Evolutionary conservation across 2,113 vertebrate genomes (phyloP).

Genomic region (Ctenomys sociabilis): DNA sequence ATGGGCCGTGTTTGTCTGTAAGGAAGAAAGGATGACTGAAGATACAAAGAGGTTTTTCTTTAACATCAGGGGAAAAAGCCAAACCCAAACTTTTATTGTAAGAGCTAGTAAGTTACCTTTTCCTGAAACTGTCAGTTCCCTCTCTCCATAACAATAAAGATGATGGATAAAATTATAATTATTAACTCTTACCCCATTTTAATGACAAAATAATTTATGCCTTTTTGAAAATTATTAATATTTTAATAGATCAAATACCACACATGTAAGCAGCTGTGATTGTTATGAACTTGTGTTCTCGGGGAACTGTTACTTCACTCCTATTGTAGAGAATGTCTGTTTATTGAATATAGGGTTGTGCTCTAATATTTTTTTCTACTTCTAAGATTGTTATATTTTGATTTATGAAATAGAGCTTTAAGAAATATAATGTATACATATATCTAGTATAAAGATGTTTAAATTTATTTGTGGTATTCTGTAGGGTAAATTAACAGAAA

Average conservation of each 20-base stretch:
- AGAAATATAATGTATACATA: background rate
- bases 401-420: background rate
- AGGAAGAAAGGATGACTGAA: background rate
- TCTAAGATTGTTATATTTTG: background rate
- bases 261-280: background rate
- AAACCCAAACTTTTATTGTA: background rate
- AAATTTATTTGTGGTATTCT: background rate
- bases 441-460: background rate
- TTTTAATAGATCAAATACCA: background rate
- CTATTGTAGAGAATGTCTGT: background rate
- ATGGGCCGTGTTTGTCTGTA: background rate
- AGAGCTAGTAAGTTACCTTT: background rate
- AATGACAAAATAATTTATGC: background rate
- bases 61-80: background rate
- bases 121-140: background rate
- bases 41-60: background rate
- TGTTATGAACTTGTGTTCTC: background rate
- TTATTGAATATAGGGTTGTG: background rate
- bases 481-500: background rate
- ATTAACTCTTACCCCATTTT: background rate
- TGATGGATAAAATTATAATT: background rate
- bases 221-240: background rate
- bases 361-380: background rate
- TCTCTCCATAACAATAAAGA: background rate
- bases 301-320: background rate